These are phyloP conservation scores for Myopa tessellatipennis DNA, from an alignment of 2,888 invertebrate species.

Conservation along the genomic window DNA sequence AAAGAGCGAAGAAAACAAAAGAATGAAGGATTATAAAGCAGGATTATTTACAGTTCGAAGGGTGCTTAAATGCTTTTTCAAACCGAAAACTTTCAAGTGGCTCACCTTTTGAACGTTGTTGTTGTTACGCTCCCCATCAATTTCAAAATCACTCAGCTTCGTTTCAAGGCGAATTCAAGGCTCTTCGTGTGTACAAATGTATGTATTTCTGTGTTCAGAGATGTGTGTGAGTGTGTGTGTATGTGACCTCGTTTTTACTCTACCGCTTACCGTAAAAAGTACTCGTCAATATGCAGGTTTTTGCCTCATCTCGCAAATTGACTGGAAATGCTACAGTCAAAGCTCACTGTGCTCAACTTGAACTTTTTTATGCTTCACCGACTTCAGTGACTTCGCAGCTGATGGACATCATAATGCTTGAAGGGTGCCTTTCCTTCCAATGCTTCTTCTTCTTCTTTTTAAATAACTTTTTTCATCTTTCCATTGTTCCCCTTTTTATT, in stretches of 20 bases:
- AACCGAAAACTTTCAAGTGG: no score
- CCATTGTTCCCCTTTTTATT: no score
- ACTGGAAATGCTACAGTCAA: conserved; percentile 24
- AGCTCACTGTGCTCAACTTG: background rate
- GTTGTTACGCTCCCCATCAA: no score
- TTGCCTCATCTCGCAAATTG: background rate
- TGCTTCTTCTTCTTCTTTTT: background rate
- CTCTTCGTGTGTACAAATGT: no score
- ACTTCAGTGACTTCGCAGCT: background rate
- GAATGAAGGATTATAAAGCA: no score
- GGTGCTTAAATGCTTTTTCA: no score
- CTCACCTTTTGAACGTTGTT: no score
- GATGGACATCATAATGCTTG: conserved; percentile 6
- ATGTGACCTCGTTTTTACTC: background rate
- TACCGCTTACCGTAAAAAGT: background rate
- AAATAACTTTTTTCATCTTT: no score
- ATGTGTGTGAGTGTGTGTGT: conserved; percentile 17
- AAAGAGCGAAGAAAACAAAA: no score
- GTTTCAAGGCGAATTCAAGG: no score
- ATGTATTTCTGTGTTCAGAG: background rate
- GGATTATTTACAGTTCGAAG: no score
- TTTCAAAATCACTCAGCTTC: no score
- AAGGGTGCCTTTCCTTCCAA: background rate
- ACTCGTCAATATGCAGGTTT: background rate
- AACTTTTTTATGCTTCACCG: background rate